Evolutionary conservation across 2,797 vertebrate genomes (phyloP).

Genomic region (Mareca strepera): DNA sequence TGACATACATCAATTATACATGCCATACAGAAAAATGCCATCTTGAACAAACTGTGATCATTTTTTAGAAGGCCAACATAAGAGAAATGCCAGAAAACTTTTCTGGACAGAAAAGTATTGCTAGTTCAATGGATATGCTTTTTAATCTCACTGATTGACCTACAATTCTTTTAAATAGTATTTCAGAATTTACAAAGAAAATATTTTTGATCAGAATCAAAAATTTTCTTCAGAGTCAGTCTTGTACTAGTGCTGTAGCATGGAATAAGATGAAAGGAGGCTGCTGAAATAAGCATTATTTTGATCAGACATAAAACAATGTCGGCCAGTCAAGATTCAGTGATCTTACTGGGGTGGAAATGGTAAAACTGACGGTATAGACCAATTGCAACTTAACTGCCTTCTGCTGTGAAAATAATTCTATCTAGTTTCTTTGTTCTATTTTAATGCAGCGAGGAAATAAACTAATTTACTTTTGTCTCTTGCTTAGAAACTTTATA

Average conservation of each 20-base stretch:
- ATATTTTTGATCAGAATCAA: background rate
- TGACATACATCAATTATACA: slow-evolving; percentile 44
- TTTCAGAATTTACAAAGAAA: background rate
- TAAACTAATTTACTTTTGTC: background rate
- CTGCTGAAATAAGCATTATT: slow-evolving; percentile 10
- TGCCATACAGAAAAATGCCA: slow-evolving; percentile 58
- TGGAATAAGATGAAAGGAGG: slow-evolving; percentile 1
- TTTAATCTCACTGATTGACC: background rate
- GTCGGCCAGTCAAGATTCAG: background rate
- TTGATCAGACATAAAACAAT: slow-evolving; percentile 20
- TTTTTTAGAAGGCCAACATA: slow-evolving; percentile 22
- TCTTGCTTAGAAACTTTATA: background rate
- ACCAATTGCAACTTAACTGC: background rate
- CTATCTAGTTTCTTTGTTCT: background rate
- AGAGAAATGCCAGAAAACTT: slow-evolving; percentile 32
- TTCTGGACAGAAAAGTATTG: background rate
- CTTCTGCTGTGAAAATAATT: background rate
- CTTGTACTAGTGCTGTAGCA: background rate
- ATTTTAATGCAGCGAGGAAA: background rate
- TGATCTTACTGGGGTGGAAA: background rate
- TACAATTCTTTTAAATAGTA: background rate
- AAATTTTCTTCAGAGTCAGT: background rate
- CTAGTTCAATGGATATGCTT: background rate
- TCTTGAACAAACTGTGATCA: slow-evolving; percentile 44
- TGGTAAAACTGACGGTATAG: background rate